Base-by-base conservation (phyloP, 2,888 invertebrate genomes). In the Agrotis puta region DNA sequence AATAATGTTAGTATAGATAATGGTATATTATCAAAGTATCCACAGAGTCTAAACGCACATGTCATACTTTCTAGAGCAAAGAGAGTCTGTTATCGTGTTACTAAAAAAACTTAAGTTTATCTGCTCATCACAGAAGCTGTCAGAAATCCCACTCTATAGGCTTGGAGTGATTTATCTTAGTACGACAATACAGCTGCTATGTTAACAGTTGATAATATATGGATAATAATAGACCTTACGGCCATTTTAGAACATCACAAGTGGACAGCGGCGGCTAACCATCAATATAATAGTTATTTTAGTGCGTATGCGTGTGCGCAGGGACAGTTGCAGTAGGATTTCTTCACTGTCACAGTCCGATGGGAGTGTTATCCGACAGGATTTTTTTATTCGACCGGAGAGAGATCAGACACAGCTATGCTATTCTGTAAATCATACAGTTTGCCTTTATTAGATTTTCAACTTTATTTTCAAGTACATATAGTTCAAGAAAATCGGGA, bases 81-180 rank as follows among this genome's bases (percentile, higher is more conserved):
- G n/a, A n/a, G n/a, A n/a, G n/a, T n/a, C 33, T 51, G 45, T 63
- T 76, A 69, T 63, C 50, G 45, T 50, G 33, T 22, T 13, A 47
- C 11, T 16, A 64, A 22, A 68, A 33, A 43, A 48, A 50, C 47
- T 22, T 39, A 16, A n/a, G 27, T 33, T 59, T 65, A 74, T 69
- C 56, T 7, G 39, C 39, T 48, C n/a, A 39, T 39, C 22, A n/a
- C 45, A 6, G 50, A 54, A 63, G 57, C 50, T 63, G 54, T 51
- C 54, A 11, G 43, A 59, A 59, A 63, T 27, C 2, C 11, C 27
- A 33, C 11, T 13, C 24, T 68, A 50, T 48, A 24, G 43, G 20
- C 7, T 43, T 50, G 22, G 2, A 6, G 14, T 63, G 33, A 47
- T 61, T 20, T 66, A 70, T 75, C 76, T 56, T 24, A 33, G 50